Evolutionary conservation across 2,888 invertebrate genomes (phyloP), one percentile per base, ranked within the genome.

Genomic region (Agriopis marginaria): DNA sequence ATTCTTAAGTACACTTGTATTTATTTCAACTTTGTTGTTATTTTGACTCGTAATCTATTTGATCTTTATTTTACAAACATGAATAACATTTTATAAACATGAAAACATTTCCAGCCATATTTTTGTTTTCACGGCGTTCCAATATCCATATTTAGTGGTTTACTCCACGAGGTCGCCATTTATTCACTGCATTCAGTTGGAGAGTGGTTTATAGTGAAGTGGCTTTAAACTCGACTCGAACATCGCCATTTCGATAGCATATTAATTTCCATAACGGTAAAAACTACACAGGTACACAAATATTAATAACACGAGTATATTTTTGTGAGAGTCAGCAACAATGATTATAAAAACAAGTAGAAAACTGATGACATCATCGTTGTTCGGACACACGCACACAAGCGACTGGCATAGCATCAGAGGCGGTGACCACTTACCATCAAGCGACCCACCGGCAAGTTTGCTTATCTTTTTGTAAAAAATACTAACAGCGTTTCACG

Each of bases 111-210:
- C 32, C 32, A 32, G 32, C 32, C 32, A 32, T 32, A 32, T 32
- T 32, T 32, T 32, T 32, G 32, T 32, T 5, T 32, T 32, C 32
- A 32, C 32, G 3, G 17, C 17, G 4, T 23, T 32, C 53, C 39
- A 53, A 39, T 53, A 6, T 14, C 7, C 7, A 53, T 39, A 53
- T 53, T 39, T 7, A 39, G 32, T 54, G 62, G 53, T 63, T 45
- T 32, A 5, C 53, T 8, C 32, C 17, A 9, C n/a, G 45, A 63
- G 63, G 45, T 53, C 11, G 17, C 50, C 61, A n/a, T 17, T 50
- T 39, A 59, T 59, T 65, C 44, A 58, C n/a, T 65, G 7, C 44
- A 39, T 11, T n/a, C 17, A 45, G 39, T 39, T 40, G 56, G 63
- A 45, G 40, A 14, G 55, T 3, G 49, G 47, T 32, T 50, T 50